Conservation (phyloP, 2,888 invertebrate genomes). For the Trisateles emortualis region DNA sequence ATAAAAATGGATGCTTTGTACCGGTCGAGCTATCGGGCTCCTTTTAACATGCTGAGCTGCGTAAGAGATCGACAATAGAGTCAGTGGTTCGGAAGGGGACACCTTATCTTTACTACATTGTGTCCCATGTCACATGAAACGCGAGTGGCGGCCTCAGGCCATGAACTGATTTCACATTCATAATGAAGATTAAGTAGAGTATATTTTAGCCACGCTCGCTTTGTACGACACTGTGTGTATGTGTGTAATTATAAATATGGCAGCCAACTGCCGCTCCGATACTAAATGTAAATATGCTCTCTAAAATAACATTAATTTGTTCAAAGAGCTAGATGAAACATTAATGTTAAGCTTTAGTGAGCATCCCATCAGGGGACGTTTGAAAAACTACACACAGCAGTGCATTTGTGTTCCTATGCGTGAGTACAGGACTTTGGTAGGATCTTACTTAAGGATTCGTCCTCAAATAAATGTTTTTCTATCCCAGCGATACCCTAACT, state of each 20-base stretch:
- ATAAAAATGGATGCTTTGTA: conserved; percentile 59
- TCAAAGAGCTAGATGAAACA: conserved; percentile 47
- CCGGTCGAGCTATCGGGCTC: conserved; percentile 60
- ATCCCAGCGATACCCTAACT: no score
- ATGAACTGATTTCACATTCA: conserved; percentile 78
- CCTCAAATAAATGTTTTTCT: no score
- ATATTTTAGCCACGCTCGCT: conserved; percentile 52
- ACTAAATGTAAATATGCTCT: conserved; percentile 49
- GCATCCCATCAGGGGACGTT: no score
- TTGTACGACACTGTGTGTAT: conserved; percentile 44
- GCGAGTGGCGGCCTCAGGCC: conserved; percentile 70
- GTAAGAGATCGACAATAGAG: conserved; percentile 82
- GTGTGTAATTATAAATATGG: conserved; percentile 46
- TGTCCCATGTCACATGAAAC: conserved; percentile 82
- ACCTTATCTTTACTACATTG: conserved; percentile 84
- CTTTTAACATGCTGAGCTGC: conserved; percentile 75
- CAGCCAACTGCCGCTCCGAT: conserved; percentile 49
- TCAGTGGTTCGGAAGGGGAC: conserved; percentile 81
- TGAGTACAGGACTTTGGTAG: no score
- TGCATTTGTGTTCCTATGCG: no score
- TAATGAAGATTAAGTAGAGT: conserved; percentile 73
- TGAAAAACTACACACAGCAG: no score
- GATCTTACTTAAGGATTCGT: no score
- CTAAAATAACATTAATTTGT: conserved; percentile 53
- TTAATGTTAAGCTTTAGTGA: no score